Evolutionary conservation across 64 coral and sea anemone genomes (phyloP).

Genomic region (Acropora tenuis): DNA sequence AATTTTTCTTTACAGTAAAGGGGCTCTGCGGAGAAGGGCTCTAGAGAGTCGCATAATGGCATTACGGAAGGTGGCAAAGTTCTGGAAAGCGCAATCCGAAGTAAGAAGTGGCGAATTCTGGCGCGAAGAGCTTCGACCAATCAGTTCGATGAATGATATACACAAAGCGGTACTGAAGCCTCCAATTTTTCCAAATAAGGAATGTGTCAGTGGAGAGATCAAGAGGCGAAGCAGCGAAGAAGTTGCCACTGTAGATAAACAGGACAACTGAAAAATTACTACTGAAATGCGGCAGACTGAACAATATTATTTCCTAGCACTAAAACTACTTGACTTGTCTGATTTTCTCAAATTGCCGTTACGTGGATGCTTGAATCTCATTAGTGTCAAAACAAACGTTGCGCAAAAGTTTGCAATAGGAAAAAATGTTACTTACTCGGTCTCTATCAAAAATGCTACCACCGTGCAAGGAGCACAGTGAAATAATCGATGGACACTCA

Average conservation of each 20-base stretch:
- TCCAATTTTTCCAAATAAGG: neutral
- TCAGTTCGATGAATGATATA: conserved; percentile 5
- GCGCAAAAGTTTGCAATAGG: too few species aligned
- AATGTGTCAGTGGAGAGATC: neutral
- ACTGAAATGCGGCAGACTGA: too few species aligned
- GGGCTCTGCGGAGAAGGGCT: neutral
- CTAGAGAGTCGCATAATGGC: neutral
- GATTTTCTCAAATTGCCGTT: too few species aligned
- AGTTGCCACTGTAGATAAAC: neutral
- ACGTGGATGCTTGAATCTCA: too few species aligned
- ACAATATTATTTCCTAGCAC: too few species aligned
- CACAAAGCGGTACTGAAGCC: conserved; percentile 6
- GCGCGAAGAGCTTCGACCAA: conserved; percentile 17
- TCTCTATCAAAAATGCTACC: too few species aligned
- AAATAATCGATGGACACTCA: too few species aligned
- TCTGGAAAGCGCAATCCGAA: neutral
- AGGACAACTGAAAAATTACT: neutral
- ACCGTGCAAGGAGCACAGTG: too few species aligned
- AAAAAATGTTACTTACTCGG: too few species aligned
- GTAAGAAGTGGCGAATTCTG: neutral
- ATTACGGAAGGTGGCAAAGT: neutral
- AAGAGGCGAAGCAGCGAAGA: neutral
- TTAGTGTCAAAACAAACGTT: too few species aligned
- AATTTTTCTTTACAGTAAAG: conserved; percentile 1
- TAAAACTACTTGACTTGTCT: too few species aligned